A percentile compares a stretch with the other conserved stretches of the same genome.
Conservation (phyloP, 2,797 vertebrate species). For the Phoxinus dragarum region DNA sequence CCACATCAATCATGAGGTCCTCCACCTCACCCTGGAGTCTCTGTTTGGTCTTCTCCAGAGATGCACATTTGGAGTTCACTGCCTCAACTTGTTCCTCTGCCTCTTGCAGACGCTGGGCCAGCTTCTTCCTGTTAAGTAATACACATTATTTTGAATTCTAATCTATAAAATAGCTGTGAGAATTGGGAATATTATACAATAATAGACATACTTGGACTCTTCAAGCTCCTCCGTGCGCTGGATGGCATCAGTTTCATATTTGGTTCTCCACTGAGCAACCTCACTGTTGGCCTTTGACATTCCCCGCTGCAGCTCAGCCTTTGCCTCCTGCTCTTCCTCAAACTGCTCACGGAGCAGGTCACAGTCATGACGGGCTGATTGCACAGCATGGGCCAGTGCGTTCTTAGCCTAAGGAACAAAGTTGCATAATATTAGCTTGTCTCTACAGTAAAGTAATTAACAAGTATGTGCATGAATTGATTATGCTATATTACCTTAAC, state of each 20-base stretch:
- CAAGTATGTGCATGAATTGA: neutral
- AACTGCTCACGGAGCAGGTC: conserved; percentile 87
- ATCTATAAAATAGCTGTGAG: too few relatives aligned
- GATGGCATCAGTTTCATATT: conserved; percentile 18
- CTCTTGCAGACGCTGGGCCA: conserved; percentile 75
- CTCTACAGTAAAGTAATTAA: neutral
- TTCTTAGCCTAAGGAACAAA: conserved; percentile 80
- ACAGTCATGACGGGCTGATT: conserved; percentile 85
- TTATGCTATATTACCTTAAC: neutral
- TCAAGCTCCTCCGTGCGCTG: conserved; percentile 62
- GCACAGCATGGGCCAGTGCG: conserved; percentile 84
- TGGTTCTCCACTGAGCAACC: conserved; percentile 20
- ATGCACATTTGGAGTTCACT: conserved; percentile 83
- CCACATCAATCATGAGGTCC: conserved; percentile 85
- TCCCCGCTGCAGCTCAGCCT: conserved; percentile 77
- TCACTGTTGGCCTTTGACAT: conserved; percentile 81
- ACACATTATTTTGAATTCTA: neutral
- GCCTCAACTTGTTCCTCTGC: conserved; percentile 70
- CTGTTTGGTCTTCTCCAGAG: conserved; percentile 86
- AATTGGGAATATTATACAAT: neutral
- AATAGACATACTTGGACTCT: conserved; percentile 66
- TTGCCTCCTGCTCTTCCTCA: conserved; percentile 81
- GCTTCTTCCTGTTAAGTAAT: conserved; percentile 78
- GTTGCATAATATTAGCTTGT: neutral
- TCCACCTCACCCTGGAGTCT: conserved; percentile 85